Conservation (phyloP, 1,140 invertebrate species). For the Globodera rostochiensis region DNA sequence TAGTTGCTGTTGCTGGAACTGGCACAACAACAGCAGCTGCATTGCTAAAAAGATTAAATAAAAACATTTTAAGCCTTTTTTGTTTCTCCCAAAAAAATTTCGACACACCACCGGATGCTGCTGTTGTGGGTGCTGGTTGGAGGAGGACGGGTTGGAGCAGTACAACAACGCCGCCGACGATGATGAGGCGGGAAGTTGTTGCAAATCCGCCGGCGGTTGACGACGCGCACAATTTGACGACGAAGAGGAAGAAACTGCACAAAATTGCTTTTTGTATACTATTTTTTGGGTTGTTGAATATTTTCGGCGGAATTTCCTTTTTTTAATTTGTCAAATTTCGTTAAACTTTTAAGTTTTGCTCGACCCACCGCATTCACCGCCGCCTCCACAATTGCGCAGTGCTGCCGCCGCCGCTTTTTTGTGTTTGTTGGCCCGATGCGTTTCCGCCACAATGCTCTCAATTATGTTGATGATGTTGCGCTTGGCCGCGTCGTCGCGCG, state of each 20-base stretch:
- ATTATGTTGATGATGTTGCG: slow-evolving; percentile 35
- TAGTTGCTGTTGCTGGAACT: slow-evolving; percentile 7
- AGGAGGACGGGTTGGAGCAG: background rate
- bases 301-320: background rate
- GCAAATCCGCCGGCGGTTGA: background rate
- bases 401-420: background rate
- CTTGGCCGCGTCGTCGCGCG: slow-evolving; percentile 16
- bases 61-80: background rate
- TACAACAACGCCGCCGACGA: background rate
- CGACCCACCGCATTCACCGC: too few relatives aligned
- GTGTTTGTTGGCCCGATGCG: slow-evolving; percentile 9
- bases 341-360: too few relatives aligned
- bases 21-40: background rate
- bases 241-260: background rate
- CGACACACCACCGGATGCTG: too few relatives aligned
- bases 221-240: background rate
- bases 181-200: background rate
- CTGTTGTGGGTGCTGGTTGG: background rate
- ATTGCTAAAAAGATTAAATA: background rate
- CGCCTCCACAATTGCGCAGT: too few relatives aligned
- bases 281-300: background rate
- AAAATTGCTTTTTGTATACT: too few relatives aligned
- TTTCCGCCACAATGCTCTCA: slow-evolving; percentile 35
- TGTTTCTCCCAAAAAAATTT: background rate
- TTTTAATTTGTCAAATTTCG: too few relatives aligned